These are phyloP conservation scores for Geotria australis DNA, from an alignment of 2,797 vertebrate genomes.

Conservation along the genomic window DNA sequence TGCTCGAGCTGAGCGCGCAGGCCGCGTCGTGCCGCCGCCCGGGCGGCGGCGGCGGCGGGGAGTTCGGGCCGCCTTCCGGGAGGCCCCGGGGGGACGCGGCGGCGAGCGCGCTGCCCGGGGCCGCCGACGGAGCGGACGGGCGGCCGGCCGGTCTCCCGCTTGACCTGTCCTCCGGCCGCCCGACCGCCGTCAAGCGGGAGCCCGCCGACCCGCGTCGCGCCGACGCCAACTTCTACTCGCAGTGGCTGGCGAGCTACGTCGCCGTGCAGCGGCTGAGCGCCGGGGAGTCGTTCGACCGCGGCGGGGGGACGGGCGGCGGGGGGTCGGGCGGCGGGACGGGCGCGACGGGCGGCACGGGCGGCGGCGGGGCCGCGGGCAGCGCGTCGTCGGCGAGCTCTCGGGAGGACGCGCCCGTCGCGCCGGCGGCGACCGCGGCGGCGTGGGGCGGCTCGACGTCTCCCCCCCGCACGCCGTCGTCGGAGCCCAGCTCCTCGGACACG, in stretches of 20 bases:
- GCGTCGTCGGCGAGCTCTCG: too few species aligned
- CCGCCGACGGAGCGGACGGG: too few species aligned
- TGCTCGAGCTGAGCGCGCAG: slow-evolving; percentile 19
- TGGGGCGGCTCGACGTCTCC: too few species aligned
- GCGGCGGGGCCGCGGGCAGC: too few species aligned
- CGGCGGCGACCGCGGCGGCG: background rate
- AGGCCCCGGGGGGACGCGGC: background rate
- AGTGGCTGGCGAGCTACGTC: background rate
- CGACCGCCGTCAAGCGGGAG: background rate
- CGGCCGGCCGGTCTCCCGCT: too few species aligned
- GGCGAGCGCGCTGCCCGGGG: background rate
- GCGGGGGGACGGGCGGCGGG: too few species aligned
- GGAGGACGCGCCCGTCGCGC: too few species aligned
- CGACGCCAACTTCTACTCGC: background rate
- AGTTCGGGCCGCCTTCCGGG: background rate
- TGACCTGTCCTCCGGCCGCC: too few species aligned
- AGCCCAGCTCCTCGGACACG: background rate
- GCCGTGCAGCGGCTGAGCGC: background rate
- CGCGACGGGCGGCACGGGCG: too few species aligned
- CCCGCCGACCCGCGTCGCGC: background rate
- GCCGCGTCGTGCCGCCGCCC: slow-evolving; percentile 28
- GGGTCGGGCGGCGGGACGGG: too few species aligned
- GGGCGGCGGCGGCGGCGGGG: slow-evolving; percentile 9
- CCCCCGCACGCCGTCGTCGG: background rate
- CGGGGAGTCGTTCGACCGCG: too few species aligned